These are phyloP conservation scores for Mormyrus hasselquistii DNA, from an alignment of 2,797 vertebrate genomes.

Conservation along the genomic window DNA sequence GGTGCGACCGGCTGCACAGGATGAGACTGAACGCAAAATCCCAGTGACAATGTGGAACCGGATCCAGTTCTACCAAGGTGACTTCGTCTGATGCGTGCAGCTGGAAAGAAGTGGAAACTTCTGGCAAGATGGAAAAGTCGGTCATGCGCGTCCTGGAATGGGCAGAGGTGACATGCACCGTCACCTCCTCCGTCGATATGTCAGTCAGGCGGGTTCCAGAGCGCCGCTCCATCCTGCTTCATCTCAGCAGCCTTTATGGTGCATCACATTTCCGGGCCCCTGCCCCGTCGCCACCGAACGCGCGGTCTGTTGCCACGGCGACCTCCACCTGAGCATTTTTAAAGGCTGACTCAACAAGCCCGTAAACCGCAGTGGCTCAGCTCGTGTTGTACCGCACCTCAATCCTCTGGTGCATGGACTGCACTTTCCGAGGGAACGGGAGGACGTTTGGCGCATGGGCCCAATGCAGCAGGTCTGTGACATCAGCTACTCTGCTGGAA, in stretches of 20 bases:
- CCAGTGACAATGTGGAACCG: neutral
- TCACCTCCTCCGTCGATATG: neutral
- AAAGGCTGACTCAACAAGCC: neutral
- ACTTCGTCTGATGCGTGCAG: neutral
- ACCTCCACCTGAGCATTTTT: slow-evolving; percentile 3
- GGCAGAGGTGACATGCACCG: neutral
- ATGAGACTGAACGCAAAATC: neutral
- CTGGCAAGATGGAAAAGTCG: neutral
- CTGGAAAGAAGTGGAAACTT: neutral
- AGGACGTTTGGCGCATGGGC: neutral
- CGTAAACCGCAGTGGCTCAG: neutral
- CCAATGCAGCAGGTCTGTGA: neutral
- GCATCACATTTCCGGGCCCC: too few relatives aligned
- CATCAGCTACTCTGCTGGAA: neutral
- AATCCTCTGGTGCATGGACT: neutral
- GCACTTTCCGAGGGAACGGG: neutral
- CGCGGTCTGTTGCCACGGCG: neutral
- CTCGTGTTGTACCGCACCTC: neutral
- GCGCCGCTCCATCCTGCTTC: neutral
- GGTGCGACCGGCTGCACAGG: neutral
- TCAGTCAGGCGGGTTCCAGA: neutral
- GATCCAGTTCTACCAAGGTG: neutral
- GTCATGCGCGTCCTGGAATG: neutral
- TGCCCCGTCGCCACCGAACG: neutral
- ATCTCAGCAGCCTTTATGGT: neutral